Evolutionary conservation across 2,113 vertebrate genomes (phyloP), one percentile per base, ranked within the genome.

Genomic region (Hemicordylus capensis): DNA sequence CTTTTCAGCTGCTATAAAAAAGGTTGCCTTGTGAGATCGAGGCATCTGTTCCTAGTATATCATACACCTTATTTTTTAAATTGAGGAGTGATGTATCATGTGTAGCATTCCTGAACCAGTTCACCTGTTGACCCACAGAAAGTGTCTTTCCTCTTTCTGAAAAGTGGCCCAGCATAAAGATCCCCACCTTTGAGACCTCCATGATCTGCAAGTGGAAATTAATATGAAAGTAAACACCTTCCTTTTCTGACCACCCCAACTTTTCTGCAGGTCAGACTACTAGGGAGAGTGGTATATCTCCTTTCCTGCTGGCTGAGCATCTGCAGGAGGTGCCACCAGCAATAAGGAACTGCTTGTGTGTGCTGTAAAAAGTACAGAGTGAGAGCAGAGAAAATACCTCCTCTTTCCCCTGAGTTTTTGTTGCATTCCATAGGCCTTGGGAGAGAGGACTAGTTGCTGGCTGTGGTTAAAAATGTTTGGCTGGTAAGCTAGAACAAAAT

Each of bases 11-110:
- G 34, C 44, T 54, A 39, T 56, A 66, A 51, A 81, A 59, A 37
- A 46, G 59, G 74, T 90, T 48, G 42, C 10, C 31, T 89, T 64
- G 74, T 78, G 37, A 22, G 39, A 58, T 85, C 80, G 58, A 59
- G 61, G 31, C 59, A 72, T 42, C 83, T 84, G 77, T 12, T 73
- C 61, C 4, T 0, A 20, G 14, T 70, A 22, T 24, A 10, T 61
- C 8, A 64, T 31, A 61, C 34, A 31, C 44, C 4, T 61, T 4
- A 19, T 51, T 51, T 9, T 7, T 67, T 4, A 10, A 67, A 37
- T 34, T 14, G 34, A 19, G 14, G n/a, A 34, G n/a, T 34, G 12
- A 67, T 2, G 34, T 34, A 34, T 37, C 34, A 67, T 2, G 17
- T 34, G 31, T 17, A 67, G 14, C 6, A 14, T 67, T 67, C 4